These are phyloP conservation scores for Semicossyphus pulcher DNA, from an alignment of 2,113 vertebrate genomes.

Conservation along the genomic window DNA sequence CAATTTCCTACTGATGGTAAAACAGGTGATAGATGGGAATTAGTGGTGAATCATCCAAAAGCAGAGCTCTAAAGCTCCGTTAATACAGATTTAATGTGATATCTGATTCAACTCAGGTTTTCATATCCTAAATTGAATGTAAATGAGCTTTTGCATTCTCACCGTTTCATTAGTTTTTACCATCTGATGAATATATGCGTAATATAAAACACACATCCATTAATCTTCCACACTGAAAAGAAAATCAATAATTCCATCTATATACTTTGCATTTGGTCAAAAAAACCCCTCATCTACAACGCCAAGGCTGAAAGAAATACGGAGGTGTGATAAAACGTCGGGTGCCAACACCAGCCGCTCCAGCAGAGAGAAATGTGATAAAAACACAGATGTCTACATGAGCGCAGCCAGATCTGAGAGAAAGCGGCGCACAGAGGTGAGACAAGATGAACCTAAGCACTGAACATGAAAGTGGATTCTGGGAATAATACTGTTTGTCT, in stretches of 20 bases:
- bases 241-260: not conserved
- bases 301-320: not conserved
- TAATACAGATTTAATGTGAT: not conserved
- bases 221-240: not conserved
- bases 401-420: not conserved
- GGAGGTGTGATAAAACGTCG: slow-evolving; percentile 14
- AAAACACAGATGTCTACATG: slow-evolving; percentile 21
- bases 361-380: not conserved
- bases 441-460: not conserved
- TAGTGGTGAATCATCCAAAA: not conserved
- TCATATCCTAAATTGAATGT: not conserved
- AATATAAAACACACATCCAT: not conserved
- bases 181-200: not conserved
- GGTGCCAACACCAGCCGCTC: fast-evolving
- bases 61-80: not conserved
- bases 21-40: not conserved
- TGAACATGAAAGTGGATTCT: slow-evolving; percentile 36
- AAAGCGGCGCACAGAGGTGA: not conserved
- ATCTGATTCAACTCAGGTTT: not conserved
- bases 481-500: not conserved
- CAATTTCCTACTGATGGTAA: not conserved
- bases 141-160: not conserved
- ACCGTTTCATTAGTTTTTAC: not conserved
- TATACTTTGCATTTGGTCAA: not conserved
- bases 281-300: not conserved